phyloP scores from a whole-genome alignment of 2,113 vertebrate genomes.

The Herpetotheres cachinnans region DNA sequence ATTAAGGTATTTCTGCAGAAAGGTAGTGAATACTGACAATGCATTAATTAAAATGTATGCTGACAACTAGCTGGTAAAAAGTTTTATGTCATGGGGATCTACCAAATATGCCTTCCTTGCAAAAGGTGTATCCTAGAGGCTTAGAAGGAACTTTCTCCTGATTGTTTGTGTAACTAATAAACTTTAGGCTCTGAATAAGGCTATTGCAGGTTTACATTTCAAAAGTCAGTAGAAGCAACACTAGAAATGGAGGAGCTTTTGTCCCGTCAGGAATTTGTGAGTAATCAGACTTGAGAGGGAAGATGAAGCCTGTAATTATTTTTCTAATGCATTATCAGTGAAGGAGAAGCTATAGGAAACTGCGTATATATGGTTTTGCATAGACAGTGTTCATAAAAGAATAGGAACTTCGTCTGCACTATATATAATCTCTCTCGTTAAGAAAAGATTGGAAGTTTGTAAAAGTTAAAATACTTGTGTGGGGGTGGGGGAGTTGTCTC shows the following conservation, averaged over 20 bases:
- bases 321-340: background rate
- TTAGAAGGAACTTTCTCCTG: background rate
- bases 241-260: background rate
- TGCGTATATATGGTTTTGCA: background rate
- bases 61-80: background rate
- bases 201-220: background rate
- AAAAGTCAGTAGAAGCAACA: background rate
- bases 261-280: background rate
- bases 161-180: background rate
- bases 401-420: background rate
- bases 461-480: background rate
- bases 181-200: background rate
- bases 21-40: background rate
- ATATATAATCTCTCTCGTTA: background rate
- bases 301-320: background rate
- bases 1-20: background rate
- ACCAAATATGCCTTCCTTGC: background rate
- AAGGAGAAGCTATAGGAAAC: background rate
- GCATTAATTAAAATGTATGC: background rate
- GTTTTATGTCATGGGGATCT: background rate
- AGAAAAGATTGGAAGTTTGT: background rate
- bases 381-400: background rate
- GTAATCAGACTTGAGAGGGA: background rate
- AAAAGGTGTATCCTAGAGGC: background rate
- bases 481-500: background rate